Conservation (phyloP, 2,113 vertebrate species). For the Mesoclemmys tuberculata region DNA sequence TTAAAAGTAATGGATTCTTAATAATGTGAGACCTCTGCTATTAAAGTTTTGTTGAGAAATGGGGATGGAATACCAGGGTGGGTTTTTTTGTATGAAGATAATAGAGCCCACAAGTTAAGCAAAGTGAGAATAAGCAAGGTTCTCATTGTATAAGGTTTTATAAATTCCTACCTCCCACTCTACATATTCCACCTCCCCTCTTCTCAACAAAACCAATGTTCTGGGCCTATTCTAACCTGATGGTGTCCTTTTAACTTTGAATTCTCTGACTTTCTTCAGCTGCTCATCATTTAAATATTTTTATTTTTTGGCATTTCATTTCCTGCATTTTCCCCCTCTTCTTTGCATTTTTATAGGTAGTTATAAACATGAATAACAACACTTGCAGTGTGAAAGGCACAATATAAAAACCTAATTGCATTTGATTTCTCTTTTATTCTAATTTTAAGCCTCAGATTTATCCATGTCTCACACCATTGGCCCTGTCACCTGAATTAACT, state of each 20-base stretch:
- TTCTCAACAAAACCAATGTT: constrained; percentile 37
- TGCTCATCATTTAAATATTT: constrained; percentile 61
- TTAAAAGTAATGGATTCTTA: constrained; percentile 70
- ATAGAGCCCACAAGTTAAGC: constrained; percentile 35
- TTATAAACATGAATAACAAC: constrained; percentile 73
- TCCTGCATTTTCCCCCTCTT: constrained; percentile 49
- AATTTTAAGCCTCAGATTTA: constrained; percentile 56
- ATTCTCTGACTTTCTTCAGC: constrained; percentile 48
- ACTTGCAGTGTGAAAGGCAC: constrained; percentile 29
- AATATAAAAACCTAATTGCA: constrained; percentile 59
- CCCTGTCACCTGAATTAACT: constrained; percentile 65
- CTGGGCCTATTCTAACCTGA: background rate
- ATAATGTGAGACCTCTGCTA: constrained; percentile 47
- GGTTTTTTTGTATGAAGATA: constrained; percentile 51
- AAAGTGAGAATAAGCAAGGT: constrained; percentile 30
- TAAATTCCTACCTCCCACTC: constrained; percentile 38
- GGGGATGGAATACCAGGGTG: constrained; percentile 13
- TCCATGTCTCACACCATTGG: constrained; percentile 48
- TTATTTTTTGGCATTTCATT: constrained; percentile 69
- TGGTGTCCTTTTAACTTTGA: constrained; percentile 45
- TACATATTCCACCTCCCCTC: constrained; percentile 1
- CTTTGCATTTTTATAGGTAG: constrained; percentile 66
- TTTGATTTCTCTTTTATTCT: constrained; percentile 56
- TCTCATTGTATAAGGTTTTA: background rate
- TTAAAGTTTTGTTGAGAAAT: constrained; percentile 38